Base-by-base conservation (phyloP, 1,140 invertebrate species). In the Ruditapes philippinarum region DNA sequence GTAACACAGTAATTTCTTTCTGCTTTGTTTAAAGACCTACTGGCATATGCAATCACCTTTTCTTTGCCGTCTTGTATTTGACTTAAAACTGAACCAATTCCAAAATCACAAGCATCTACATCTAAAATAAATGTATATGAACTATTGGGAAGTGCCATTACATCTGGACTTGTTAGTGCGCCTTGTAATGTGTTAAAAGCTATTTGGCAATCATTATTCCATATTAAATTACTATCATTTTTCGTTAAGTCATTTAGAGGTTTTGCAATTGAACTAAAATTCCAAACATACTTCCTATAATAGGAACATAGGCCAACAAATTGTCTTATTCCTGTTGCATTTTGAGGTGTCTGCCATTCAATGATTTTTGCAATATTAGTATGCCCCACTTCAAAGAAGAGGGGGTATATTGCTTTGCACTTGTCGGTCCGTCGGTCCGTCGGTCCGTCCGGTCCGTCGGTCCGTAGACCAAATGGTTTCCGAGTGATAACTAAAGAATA, bases 1-100 rank as follows among this genome's bases (percentile, higher is more conserved):
- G 92, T 92, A 5, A 86, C 83, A 70, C 92, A 93, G 91, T 97
- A 97, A 17, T 96, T 96, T 85, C 92, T 89, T 92, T 97, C 96
- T 19, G 95, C 90, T 33, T 60, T 83, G 51, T 62, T 91, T 3
- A 93, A 84, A 17, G 85, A 38, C 33, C 54, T 73, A 70, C 89
- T 91, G 9, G 49, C 81, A 83, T 91, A 94, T 3, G 91, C 89
- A 12, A 94, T 88, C 0, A 90, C 2, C 51, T 54, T 80, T 80
- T 28, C 7, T 49, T 28, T 0, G 11, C 76, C 25, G 17, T 14
- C 0, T 49, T 54, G n/a, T n/a, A 28, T 49, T 82, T 93, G 92
- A 7, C 76, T 81, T 45, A 95, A 84, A 1, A 92, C 92, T 4
- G 88, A 89, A 22, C 93, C 93, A 28, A 94, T 57, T 3, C 88